Conservation (phyloP, 2,888 invertebrate species). For the Seladonia tumulorum region DNA sequence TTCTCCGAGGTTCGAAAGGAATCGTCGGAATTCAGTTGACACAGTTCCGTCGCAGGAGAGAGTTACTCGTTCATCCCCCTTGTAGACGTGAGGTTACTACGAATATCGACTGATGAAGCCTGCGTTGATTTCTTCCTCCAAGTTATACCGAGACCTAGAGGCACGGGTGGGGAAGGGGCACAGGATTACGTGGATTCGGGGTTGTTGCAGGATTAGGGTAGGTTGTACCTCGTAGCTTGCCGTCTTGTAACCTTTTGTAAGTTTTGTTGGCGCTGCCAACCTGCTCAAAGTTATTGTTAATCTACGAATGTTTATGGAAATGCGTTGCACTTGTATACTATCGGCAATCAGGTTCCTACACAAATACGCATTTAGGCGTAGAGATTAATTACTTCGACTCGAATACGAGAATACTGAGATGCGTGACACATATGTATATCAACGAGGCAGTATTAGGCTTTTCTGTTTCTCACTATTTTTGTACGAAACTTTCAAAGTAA, state of each 20-base stretch:
- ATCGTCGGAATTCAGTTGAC: constrained; percentile 47
- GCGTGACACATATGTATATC: too few relatives aligned
- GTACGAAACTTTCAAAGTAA: background rate
- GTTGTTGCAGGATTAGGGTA: constrained; percentile 64
- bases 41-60: constrained; percentile 18
- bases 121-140: constrained; percentile 63
- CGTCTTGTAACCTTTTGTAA: constrained; percentile 46
- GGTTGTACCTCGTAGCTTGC: constrained; percentile 49
- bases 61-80: constrained; percentile 45
- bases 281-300: constrained; percentile 39
- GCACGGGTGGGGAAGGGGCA: constrained; percentile 41
- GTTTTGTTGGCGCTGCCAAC: constrained; percentile 31
- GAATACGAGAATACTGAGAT: too few relatives aligned
- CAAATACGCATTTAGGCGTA: background rate
- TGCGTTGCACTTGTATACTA: background rate
- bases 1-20: background rate
- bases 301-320: background rate
- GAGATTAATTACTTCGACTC: background rate
- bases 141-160: constrained; percentile 59
- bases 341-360: background rate
- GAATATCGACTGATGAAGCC: constrained; percentile 58
- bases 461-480: too few relatives aligned
- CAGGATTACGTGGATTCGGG: constrained; percentile 61
- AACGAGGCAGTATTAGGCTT: too few relatives aligned
- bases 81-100: constrained; percentile 65